phyloP scores from a whole-genome alignment of 2,797 vertebrate genomes.

The Urophycis tenuis region DNA sequence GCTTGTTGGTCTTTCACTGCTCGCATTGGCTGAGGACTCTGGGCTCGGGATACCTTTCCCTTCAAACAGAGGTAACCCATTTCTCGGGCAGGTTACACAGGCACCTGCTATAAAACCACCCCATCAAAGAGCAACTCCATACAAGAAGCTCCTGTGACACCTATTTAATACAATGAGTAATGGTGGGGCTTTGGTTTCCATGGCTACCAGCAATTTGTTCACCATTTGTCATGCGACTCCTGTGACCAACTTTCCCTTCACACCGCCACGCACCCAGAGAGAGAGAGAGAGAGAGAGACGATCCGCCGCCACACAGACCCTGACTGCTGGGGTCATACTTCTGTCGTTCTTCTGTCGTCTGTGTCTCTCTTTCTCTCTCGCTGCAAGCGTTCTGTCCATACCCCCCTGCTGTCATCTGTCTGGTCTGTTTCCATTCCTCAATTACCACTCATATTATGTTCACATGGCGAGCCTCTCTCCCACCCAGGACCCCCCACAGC shows the following conservation, averaged over 20 bases:
- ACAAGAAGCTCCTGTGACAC: background rate
- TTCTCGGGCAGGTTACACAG: background rate
- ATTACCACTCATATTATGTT: constrained; percentile 38
- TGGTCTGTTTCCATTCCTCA: constrained; percentile 10
- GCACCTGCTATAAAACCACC: background rate
- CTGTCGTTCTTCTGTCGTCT: background rate
- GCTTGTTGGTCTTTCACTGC: background rate
- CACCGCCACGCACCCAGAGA: background rate
- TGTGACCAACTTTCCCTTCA: background rate
- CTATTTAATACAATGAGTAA: background rate
- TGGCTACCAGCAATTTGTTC: background rate
- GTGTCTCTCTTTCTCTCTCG: background rate
- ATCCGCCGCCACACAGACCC: background rate
- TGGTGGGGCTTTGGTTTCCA: background rate
- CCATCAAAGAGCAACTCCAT: background rate
- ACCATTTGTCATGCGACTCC: background rate
- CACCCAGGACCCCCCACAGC: background rate
- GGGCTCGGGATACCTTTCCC: background rate
- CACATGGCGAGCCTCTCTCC: constrained; percentile 23
- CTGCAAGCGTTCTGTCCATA: background rate
- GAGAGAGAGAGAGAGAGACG: too few relatives aligned
- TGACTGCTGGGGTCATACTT: background rate
- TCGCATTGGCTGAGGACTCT: background rate
- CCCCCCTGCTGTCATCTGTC: constrained; percentile 19
- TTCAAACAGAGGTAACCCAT: background rate